A percentile compares a stretch with the other conserved stretches of the same genome.
These are phyloP conservation scores for Pampusana beccarii DNA, from an alignment of 2,113 vertebrate species.

Conservation along the genomic window DNA sequence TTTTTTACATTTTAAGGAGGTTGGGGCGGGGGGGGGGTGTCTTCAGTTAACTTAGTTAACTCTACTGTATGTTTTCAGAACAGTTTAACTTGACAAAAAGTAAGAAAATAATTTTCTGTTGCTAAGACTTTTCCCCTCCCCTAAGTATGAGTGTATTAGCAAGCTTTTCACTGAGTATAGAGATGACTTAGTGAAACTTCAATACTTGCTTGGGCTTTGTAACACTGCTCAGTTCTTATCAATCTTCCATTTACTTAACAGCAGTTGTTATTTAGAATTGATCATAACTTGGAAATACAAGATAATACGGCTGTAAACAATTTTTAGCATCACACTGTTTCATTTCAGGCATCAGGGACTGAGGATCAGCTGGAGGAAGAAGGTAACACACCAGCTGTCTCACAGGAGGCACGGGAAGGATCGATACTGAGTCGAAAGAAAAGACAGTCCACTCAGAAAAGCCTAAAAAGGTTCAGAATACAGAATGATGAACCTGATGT, in stretches of 20 bases:
- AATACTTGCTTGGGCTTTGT: neutral
- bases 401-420: neutral
- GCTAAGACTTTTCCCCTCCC: neutral
- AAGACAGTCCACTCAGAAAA: slow-evolving; percentile 72
- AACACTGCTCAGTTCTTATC: neutral
- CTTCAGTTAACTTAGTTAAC: neutral
- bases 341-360: slow-evolving; percentile 55
- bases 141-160: neutral
- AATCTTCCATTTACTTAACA: neutral
- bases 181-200: neutral
- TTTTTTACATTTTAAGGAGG: neutral
- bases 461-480: slow-evolving; percentile 43
- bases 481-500: slow-evolving; percentile 40
- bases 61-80: neutral
- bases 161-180: neutral
- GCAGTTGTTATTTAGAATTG: neutral
- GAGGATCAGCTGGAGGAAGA: slow-evolving; percentile 13
- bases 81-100: neutral
- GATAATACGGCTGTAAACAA: neutral
- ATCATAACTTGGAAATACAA: neutral
- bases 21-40: neutral
- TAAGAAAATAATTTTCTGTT: neutral
- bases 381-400: neutral
- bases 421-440: slow-evolving; percentile 19
- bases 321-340: neutral